phyloP scores from a whole-genome alignment of 2,797 vertebrate species.

The Gymnodraco acuticeps region DNA sequence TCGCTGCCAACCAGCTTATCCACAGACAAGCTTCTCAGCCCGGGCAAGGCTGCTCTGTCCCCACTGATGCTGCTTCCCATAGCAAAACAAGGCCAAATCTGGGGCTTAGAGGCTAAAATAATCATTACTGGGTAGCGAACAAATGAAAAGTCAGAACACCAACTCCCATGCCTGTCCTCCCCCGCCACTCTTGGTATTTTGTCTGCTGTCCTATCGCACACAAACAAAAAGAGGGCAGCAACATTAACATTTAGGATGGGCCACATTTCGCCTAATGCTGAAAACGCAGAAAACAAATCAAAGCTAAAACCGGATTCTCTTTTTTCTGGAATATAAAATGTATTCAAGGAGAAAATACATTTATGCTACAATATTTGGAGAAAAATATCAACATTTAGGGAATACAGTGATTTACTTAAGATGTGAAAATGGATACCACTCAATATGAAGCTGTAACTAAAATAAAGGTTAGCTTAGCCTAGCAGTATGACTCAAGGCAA shows the following conservation, averaged over 20 bases:
- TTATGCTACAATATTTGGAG: neutral
- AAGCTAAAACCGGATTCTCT: conserved; percentile 10
- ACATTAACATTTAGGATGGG: conserved; percentile 46
- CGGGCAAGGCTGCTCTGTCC: conserved; percentile 70
- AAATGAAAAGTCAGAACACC: conserved; percentile 78
- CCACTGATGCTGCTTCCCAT: conserved; percentile 69
- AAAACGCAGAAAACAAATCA: conserved; percentile 8
- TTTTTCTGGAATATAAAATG: neutral
- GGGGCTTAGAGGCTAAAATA: conserved; percentile 81
- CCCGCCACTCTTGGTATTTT: conserved; percentile 58
- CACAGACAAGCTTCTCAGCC: conserved; percentile 71
- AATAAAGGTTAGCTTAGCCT: neutral
- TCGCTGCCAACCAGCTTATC: conserved; percentile 73
- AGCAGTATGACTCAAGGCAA: neutral
- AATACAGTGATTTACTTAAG: neutral
- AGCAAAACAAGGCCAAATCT: conserved; percentile 83
- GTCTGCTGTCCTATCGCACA: conserved; percentile 41
- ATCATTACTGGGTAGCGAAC: conserved; percentile 80
- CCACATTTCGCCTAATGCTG: conserved; percentile 12
- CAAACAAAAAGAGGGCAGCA: conserved; percentile 44
- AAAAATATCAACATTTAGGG: neutral
- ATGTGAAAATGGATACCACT: neutral
- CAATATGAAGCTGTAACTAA: neutral
- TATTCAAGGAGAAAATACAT: neutral
- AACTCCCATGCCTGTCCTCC: conserved; percentile 55